Conservation (phyloP, 2,888 invertebrate species). For the Euzetes globulus region DNA sequence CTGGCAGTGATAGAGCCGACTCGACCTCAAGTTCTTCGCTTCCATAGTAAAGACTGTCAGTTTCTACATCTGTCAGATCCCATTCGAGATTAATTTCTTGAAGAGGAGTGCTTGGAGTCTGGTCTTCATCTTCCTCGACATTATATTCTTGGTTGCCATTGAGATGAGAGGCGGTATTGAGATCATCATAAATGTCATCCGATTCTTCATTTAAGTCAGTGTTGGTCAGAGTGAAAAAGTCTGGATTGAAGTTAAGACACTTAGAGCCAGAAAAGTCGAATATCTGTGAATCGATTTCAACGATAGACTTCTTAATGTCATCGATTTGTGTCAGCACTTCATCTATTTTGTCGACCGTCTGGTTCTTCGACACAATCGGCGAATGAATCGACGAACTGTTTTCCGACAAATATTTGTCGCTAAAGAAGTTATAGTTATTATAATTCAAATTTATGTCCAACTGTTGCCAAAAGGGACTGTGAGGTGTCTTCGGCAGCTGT, state of each 20-base stretch:
- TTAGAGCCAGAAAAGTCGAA: conserved; percentile 27
- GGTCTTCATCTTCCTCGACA: not conserved
- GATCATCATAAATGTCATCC: not conserved
- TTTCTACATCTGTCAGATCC: not conserved
- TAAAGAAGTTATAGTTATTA: not conserved
- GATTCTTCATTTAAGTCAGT: conserved; percentile 6
- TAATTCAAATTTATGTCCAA: not conserved
- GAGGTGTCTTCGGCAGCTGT: not conserved
- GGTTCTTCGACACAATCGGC: not conserved
- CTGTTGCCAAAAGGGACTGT: not conserved
- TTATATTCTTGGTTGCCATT: not conserved
- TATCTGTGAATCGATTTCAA: conserved; percentile 32
- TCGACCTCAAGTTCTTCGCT: conserved; percentile 4
- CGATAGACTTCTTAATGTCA: conserved; percentile 34
- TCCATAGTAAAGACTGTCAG: conserved; percentile 3
- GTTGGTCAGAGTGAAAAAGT: conserved; percentile 28
- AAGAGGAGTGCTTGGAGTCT: not conserved
- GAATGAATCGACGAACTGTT: not conserved
- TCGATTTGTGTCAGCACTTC: conserved; percentile 34
- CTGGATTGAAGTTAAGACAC: conserved; percentile 32
- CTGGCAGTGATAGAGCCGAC: not conserved
- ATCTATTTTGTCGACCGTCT: conserved; percentile 30
- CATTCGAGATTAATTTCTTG: conserved; percentile 6
- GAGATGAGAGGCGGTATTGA: not conserved
- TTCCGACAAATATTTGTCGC: not conserved